phyloP scores from a whole-genome alignment of 2,113 vertebrate genomes.

The Sclerurus mexicanus region DNA sequence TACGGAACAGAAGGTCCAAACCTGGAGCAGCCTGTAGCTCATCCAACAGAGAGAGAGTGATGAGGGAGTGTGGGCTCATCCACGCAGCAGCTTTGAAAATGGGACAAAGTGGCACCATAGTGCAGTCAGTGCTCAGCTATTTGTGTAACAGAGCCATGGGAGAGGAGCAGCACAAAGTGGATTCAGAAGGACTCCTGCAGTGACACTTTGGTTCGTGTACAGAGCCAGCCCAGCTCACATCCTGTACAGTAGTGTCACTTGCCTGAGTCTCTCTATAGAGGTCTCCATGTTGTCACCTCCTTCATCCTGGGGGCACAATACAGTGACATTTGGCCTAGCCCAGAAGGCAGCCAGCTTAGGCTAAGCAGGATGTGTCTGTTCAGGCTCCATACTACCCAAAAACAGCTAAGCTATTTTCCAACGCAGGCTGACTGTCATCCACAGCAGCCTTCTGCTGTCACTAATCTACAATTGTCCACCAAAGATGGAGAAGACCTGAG shows the following conservation, averaged over 20 bases:
- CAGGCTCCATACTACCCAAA: background rate
- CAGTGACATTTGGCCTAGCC: background rate
- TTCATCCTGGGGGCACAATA: background rate
- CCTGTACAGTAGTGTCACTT: rapidly evolving
- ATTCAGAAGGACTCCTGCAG: background rate
- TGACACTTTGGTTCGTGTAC: background rate
- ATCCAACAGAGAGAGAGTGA: background rate
- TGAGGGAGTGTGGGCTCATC: background rate
- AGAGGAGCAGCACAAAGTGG: background rate
- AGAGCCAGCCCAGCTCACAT: background rate
- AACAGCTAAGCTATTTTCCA: background rate
- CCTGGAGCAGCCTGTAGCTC: background rate
- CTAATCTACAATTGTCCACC: background rate
- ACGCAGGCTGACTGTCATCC: background rate
- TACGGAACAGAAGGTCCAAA: background rate
- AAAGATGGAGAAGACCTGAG: background rate
- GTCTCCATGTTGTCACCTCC: background rate
- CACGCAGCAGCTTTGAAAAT: background rate
- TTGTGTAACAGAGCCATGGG: background rate
- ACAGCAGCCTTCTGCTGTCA: rapidly evolving
- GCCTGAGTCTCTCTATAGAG: background rate
- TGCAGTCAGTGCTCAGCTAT: background rate
- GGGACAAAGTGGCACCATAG: background rate
- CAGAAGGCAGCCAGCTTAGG: background rate
- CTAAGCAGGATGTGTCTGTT: background rate